phyloP scores from a whole-genome alignment of 2,888 invertebrate genomes.

The Melitaea athalia region DNA sequence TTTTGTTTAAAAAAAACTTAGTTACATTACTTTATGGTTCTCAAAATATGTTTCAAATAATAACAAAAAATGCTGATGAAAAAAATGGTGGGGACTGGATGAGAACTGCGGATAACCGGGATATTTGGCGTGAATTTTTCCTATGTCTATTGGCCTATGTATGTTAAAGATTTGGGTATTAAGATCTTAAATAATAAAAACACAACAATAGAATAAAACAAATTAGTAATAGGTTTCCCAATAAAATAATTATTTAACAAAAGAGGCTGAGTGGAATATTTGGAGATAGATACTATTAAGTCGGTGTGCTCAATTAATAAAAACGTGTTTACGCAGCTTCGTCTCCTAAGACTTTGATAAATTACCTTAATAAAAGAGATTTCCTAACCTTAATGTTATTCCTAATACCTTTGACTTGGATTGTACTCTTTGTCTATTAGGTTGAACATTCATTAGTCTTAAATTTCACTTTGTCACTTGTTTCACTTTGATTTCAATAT shows the following conservation, averaged over 20 bases:
- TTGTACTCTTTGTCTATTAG: background rate
- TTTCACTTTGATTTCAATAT: background rate
- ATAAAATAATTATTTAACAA: background rate
- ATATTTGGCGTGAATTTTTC: too few relatives aligned
- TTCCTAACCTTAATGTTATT: slow-evolving; percentile 10
- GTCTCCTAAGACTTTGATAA: slow-evolving; percentile 17
- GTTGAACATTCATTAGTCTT: background rate
- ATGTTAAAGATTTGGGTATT: too few relatives aligned
- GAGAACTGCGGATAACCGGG: too few relatives aligned
- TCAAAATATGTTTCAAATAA: too few relatives aligned
- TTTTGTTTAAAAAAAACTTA: too few relatives aligned
- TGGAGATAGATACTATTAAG: slow-evolving; percentile 5
- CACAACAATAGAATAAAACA: background rate
- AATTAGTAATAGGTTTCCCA: background rate
- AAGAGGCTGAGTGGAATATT: background rate
- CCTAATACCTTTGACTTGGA: background rate
- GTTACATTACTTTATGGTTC: too few relatives aligned
- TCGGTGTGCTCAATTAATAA: slow-evolving; percentile 5
- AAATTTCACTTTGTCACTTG: background rate
- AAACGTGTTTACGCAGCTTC: slow-evolving; percentile 19
- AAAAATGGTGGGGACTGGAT: too few relatives aligned
- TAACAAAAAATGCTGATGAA: too few relatives aligned
- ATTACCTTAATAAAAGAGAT: slow-evolving; percentile 6
- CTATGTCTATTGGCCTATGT: too few relatives aligned
- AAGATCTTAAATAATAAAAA: background rate